Evolutionary conservation across 2,797 vertebrate species (phyloP), one percentile per base, ranked within the genome.

Genomic region (Simalia tracyae): DNA sequence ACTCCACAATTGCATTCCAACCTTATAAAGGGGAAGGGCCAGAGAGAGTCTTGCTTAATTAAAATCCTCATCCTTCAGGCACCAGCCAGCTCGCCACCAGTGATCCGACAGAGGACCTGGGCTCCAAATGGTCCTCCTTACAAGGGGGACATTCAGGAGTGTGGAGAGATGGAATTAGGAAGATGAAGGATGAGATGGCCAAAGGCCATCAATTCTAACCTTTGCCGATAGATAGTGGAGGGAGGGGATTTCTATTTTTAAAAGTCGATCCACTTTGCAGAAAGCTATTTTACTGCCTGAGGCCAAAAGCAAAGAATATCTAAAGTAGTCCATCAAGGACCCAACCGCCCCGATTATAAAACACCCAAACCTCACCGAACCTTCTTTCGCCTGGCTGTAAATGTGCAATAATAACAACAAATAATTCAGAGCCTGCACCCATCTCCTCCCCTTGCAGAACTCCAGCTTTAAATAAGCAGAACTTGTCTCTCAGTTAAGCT

Each of bases 11-110:
- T 92, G 91, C 50, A n/a, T 92, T 91, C 87, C 2, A 92, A 94
- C 93, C 91, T 92, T 60, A 64, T 64, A 92, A 94, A 96, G 94
- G 94, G 94, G 95, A 95, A 94, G 94, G 93, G 92, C 84, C 72
- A 31, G 24, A 64, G 7, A 85, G 6, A 26, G 15, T 10, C 64
- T 89, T 92, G 90, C 92, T 93, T 90, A 72, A 91, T 93, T 91
- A 89, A 91, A 91, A 91, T 89, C 7, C 87, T 86, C 46, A 14
- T 57, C 81, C 84, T 86, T 86, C 57, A 36, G 60, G 10, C 17
- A 17, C 54, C 57, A 1, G 36, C 28, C 57, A 1, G 36, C 28
- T 36, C n/a, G 1, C 76, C 56, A 66, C 2, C n/a, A 36, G 61
- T 36, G 31, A 68, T 50, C 91, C 22, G 26, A 68, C 17, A 22